phyloP scores from a whole-genome alignment of 2,797 vertebrate species.

The Parambassis ranga region DNA sequence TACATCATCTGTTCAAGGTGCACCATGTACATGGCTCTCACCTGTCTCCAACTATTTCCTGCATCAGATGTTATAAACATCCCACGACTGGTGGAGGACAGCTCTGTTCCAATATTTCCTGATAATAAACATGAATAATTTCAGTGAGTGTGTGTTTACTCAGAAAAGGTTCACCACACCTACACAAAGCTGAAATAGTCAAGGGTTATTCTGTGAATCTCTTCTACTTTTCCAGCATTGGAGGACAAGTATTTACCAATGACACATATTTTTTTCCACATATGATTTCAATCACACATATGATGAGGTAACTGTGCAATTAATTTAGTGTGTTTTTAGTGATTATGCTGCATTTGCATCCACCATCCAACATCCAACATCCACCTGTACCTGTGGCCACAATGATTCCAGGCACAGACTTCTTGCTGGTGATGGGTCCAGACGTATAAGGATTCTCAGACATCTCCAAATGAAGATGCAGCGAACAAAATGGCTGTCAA shows the following conservation, averaged over 20 bases:
- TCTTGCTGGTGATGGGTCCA: constrained; percentile 93
- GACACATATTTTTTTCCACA: constrained; percentile 28
- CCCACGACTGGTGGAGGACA: constrained; percentile 88
- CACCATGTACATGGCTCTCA: constrained; percentile 55
- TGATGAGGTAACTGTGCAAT: constrained; percentile 43
- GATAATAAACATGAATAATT: constrained; percentile 52
- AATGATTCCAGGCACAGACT: constrained; percentile 90
- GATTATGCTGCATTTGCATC: too few relatives aligned
- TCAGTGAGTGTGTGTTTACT: constrained; percentile 42
- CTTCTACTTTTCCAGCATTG: constrained; percentile 34
- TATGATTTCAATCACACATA: constrained; percentile 55
- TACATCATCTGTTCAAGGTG: constrained; percentile 4
- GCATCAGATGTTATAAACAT: constrained; percentile 95
- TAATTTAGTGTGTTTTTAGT: constrained; percentile 26
- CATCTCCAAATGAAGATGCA: constrained; percentile 94
- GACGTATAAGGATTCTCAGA: constrained; percentile 95
- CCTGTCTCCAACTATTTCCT: constrained; percentile 97
- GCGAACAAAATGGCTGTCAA: constrained; percentile 92
- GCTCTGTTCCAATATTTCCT: constrained; percentile 92
- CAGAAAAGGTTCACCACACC: constrained; percentile 31
- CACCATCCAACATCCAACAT: neutral
- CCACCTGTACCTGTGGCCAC: constrained; percentile 88
- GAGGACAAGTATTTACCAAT: constrained; percentile 46
- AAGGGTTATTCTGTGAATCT: constrained; percentile 8
- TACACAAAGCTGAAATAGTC: constrained; percentile 36